Conservation (phyloP, 2,888 invertebrate species). For the Chymomyza procnemis region DNA sequence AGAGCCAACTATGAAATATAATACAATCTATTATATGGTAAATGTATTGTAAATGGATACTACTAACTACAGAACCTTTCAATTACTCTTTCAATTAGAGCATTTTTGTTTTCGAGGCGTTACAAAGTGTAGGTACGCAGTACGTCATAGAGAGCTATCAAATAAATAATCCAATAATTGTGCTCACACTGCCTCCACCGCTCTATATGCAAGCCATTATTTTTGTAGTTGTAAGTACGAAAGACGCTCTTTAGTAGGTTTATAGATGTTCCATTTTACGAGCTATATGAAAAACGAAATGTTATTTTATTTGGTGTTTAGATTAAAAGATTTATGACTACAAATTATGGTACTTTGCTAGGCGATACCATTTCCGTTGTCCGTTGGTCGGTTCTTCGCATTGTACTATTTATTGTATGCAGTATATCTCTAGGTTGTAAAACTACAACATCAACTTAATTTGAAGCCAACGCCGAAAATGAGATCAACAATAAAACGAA, state of each 20-base stretch:
- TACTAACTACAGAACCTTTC: background rate
- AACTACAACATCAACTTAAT: constrained; percentile 61
- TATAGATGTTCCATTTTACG: constrained; percentile 14
- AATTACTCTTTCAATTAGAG: background rate
- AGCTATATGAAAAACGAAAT: constrained; percentile 27
- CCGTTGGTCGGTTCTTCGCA: background rate
- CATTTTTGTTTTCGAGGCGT: background rate
- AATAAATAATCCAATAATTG: background rate
- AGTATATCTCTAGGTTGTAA: constrained; percentile 34
- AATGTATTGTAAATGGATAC: too few species aligned
- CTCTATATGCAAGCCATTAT: background rate
- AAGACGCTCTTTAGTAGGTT: constrained; percentile 28
- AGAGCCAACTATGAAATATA: background rate
- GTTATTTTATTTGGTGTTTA: constrained; percentile 68
- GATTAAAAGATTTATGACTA: constrained; percentile 70
- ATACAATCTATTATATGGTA: background rate
- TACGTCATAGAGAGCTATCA: background rate
- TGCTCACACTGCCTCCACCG: background rate
- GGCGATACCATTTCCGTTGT: constrained; percentile 72
- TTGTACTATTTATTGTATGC: background rate
- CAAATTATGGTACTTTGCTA: constrained; percentile 71
- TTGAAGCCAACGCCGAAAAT: constrained; percentile 45
- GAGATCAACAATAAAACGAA: constrained; percentile 60
- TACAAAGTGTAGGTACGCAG: background rate
- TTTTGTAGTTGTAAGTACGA: background rate